These are phyloP conservation scores for Notothenia rossii DNA, from an alignment of 2,113 vertebrate genomes.

Conservation along the genomic window DNA sequence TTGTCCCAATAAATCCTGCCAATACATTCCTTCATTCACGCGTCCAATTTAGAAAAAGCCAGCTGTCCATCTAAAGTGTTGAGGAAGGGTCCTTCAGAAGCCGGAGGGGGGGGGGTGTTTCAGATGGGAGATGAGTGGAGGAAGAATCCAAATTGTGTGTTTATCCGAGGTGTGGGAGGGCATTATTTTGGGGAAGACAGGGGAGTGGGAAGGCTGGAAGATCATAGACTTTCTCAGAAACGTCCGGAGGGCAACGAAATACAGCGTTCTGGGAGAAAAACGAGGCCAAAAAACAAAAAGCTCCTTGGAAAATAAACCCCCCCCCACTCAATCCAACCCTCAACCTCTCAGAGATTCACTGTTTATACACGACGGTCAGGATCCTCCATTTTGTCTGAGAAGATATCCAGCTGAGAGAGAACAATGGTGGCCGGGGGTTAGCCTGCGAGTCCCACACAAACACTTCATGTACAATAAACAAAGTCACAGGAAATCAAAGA, in stretches of 20 bases:
- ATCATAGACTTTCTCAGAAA: conserved; percentile 83
- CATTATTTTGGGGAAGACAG: conserved; percentile 60
- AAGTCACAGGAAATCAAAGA: conserved; percentile 72
- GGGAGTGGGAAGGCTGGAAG: conserved; percentile 67
- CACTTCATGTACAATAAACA: conserved; percentile 75
- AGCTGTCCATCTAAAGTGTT: conserved; percentile 32
- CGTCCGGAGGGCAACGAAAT: conserved; percentile 78
- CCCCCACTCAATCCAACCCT: conserved; percentile 38
- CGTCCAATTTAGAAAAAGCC: conserved; percentile 27
- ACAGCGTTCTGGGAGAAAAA: conserved; percentile 79
- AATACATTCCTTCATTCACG: conserved; percentile 41
- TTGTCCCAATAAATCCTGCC: conserved; percentile 11
- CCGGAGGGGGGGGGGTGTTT: background rate
- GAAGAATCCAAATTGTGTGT: conserved; percentile 66
- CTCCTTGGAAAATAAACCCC: too few species aligned
- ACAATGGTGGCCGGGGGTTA: conserved; percentile 81
- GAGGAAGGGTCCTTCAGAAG: conserved; percentile 40
- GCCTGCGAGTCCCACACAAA: conserved; percentile 75
- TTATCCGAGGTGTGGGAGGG: conserved; percentile 46
- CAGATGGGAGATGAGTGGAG: conserved; percentile 40
- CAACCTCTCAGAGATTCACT: conserved; percentile 51
- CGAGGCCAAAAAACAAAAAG: conserved; percentile 46
- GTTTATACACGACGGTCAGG: conserved; percentile 59
- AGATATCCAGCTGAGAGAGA: conserved; percentile 73
- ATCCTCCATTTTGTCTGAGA: conserved; percentile 62